phyloP scores from a whole-genome alignment of 2,888 invertebrate species.

The Lordiphosa fenestrarum region DNA sequence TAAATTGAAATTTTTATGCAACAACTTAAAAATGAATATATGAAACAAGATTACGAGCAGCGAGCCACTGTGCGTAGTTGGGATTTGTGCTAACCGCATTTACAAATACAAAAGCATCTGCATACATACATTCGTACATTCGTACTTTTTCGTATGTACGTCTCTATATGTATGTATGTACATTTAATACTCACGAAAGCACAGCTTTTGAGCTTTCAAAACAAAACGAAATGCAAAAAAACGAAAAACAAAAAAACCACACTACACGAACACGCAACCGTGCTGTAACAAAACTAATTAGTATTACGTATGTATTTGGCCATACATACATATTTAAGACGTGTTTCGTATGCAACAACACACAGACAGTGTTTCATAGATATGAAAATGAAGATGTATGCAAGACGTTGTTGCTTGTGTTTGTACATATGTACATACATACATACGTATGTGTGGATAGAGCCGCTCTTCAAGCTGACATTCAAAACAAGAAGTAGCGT shows the following conservation, averaged over 20 bases:
- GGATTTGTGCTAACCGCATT: slow-evolving; percentile 43
- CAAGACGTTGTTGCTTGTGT: neutral
- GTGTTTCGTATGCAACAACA: slow-evolving; percentile 45
- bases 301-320: slow-evolving; percentile 55
- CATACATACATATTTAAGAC: slow-evolving; percentile 36
- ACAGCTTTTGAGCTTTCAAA: slow-evolving; percentile 69
- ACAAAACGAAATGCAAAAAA: slow-evolving; percentile 70
- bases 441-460: slow-evolving; percentile 5
- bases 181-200: slow-evolving; percentile 57
- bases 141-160: slow-evolving; percentile 17
- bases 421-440: slow-evolving; percentile 1
- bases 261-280: slow-evolving; percentile 52
- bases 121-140: slow-evolving; percentile 14
- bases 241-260: neutral
- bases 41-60: no score
- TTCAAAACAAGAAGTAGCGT: slow-evolving; percentile 44
- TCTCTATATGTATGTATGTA: slow-evolving; percentile 15
- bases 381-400: slow-evolving; percentile 16
- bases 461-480: slow-evolving; percentile 50
- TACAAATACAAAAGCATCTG: slow-evolving; percentile 16
- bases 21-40: no score
- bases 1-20: no score
- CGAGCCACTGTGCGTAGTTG: slow-evolving; percentile 18
- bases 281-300: slow-evolving; percentile 71
- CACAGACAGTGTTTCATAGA: no score